phyloP scores from a whole-genome alignment of 2,797 vertebrate genomes.

The Enteromius paludinosus region DNA sequence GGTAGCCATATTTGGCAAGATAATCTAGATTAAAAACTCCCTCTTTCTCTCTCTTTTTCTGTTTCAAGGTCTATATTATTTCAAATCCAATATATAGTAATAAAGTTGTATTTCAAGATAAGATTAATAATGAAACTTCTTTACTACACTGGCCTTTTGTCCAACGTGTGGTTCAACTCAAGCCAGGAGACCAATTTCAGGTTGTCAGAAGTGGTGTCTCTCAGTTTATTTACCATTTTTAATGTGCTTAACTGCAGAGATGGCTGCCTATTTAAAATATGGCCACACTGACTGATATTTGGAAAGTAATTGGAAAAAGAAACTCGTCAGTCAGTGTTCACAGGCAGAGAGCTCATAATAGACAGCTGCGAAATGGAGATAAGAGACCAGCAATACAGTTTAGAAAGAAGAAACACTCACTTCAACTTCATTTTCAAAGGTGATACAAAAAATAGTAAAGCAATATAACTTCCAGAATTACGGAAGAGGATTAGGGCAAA shows the following conservation, averaged over 20 bases:
- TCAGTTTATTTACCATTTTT: background rate
- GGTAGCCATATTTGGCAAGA: slow-evolving; percentile 23
- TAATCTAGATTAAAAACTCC: slow-evolving; percentile 3
- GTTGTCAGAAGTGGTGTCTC: background rate
- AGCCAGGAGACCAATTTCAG: slow-evolving; percentile 28
- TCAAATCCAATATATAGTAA: slow-evolving; percentile 4
- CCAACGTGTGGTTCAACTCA: background rate
- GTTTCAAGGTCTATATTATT: background rate
- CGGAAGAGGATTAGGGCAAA: too few relatives aligned
- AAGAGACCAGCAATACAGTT: slow-evolving; percentile 36
- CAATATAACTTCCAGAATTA: slow-evolving; percentile 22
- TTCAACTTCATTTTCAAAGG: slow-evolving; percentile 42
- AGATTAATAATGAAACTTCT: slow-evolving; percentile 5
- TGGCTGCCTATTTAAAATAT: slow-evolving; percentile 13
- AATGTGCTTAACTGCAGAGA: slow-evolving; percentile 15
- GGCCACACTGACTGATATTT: slow-evolving; percentile 16
- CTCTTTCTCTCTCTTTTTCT: background rate
- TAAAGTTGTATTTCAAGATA: slow-evolving; percentile 3
- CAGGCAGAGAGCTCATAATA: slow-evolving; percentile 20
- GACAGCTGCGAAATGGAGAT: slow-evolving; percentile 50
- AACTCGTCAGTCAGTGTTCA: slow-evolving; percentile 37
- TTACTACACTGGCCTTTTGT: slow-evolving; percentile 21
- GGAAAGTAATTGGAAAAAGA: slow-evolving; percentile 41
- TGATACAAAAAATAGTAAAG: slow-evolving; percentile 50
- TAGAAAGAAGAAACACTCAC: slow-evolving; percentile 31